Conservation (phyloP, 2,797 vertebrate genomes). For the Schizothorax lantsangensis region DNA sequence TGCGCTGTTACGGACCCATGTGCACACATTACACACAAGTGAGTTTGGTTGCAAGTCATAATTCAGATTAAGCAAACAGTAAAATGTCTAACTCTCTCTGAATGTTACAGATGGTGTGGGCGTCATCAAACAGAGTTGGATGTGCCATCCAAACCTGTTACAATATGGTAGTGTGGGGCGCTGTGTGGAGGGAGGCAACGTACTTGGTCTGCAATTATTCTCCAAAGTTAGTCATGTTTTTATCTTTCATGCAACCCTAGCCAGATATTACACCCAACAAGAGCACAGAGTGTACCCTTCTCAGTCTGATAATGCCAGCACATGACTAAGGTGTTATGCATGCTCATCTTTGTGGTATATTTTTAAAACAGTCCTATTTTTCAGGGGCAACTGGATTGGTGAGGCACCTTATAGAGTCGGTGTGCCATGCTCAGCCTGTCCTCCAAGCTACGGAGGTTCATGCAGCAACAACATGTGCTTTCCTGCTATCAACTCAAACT, state of each 20-base stretch:
- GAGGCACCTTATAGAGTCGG: constrained; percentile 92
- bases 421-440: constrained; percentile 87
- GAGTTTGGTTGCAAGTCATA: constrained; percentile 32
- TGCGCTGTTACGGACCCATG: constrained; percentile 88
- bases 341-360: background rate
- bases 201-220: constrained; percentile 94
- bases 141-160: constrained; percentile 89
- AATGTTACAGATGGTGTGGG: constrained; percentile 89
- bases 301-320: background rate
- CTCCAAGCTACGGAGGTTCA: constrained; percentile 86
- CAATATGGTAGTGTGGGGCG: constrained; percentile 91
- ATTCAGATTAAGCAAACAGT: constrained; percentile 10
- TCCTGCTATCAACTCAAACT: constrained; percentile 86
- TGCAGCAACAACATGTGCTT: constrained; percentile 90
- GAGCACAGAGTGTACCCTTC: constrained; percentile 17
- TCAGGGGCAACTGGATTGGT: constrained; percentile 92
- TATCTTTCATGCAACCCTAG: constrained; percentile 13
- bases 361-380: constrained; percentile 1
- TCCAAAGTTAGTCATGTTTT: constrained; percentile 83
- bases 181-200: constrained; percentile 84
- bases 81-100: background rate
- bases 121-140: constrained; percentile 88
- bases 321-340: background rate
- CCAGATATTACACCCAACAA: background rate
- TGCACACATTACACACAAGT: constrained; percentile 95